phyloP scores from a whole-genome alignment of 2,888 invertebrate genomes.

The Barypeithes pellucidus region DNA sequence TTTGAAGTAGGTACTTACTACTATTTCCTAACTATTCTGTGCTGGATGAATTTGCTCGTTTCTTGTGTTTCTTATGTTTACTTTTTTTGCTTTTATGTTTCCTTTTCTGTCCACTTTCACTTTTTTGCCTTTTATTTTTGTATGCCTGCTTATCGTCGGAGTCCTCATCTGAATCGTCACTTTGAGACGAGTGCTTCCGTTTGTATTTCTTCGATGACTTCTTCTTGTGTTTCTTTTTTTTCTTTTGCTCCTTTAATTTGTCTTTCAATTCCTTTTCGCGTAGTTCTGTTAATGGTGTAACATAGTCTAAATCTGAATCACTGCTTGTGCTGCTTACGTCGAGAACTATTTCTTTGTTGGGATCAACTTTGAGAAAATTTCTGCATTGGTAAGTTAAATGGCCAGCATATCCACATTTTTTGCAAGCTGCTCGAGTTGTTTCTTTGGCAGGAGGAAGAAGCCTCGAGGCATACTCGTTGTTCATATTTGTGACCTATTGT shows the following conservation, averaged over 20 bases:
- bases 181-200: constrained; percentile 62
- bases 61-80: constrained; percentile 42
- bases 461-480: constrained; percentile 69
- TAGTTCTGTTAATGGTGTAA: constrained; percentile 87
- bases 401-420: constrained; percentile 96
- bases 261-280: constrained; percentile 84
- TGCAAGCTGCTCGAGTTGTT: constrained; percentile 88
- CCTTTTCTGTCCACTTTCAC: constrained; percentile 22
- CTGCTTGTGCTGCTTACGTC: constrained; percentile 97
- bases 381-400: constrained; percentile 97
- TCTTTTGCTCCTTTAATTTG: constrained; percentile 78
- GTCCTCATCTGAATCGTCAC: constrained; percentile 56
- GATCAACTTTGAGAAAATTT: constrained; percentile 95
- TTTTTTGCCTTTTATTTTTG: constrained; percentile 64
- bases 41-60: constrained; percentile 23
- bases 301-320: constrained; percentile 86
- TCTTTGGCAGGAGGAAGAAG: constrained; percentile 78
- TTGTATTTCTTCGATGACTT: constrained; percentile 68
- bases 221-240: constrained; percentile 75
- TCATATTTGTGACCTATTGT: too few relatives aligned
- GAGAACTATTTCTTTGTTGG: constrained; percentile 92
- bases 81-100: constrained; percentile 18
- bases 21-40: too few relatives aligned
- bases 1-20: too few relatives aligned
- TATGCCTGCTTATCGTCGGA: constrained; percentile 56